These are phyloP conservation scores for Drosophila ananassae DNA, from an alignment of 1,140 invertebrate species.

Conservation along the genomic window DNA sequence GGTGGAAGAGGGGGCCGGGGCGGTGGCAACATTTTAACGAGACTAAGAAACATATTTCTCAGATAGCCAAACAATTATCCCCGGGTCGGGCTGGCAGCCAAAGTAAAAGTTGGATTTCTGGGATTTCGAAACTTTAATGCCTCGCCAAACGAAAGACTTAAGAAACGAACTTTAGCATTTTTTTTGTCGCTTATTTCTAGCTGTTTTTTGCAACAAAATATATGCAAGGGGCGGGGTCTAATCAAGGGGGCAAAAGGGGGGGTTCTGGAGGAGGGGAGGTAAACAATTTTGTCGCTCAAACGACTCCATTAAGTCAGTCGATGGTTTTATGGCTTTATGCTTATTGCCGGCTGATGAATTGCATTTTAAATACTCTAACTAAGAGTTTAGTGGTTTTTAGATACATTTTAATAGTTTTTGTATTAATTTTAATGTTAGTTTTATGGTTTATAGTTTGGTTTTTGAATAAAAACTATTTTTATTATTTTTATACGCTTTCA, in stretches of 20 bases:
- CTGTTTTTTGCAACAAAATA: constrained; percentile 9
- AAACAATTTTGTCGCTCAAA: constrained; percentile 60
- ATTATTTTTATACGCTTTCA: no score
- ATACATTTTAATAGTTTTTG: background rate
- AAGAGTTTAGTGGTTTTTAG: background rate
- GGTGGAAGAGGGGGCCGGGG: background rate
- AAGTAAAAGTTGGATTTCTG: constrained; percentile 22
- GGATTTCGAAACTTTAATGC: constrained; percentile 55
- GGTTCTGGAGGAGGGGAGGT: background rate
- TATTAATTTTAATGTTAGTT: background rate
- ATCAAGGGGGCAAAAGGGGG: constrained; percentile 14
- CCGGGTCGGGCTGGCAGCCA: constrained; percentile 4
- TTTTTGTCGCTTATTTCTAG: constrained; percentile 1
- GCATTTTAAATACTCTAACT: constrained; percentile 25
- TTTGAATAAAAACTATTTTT: background rate
- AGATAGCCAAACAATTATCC: constrained; percentile 71
- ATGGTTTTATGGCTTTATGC: constrained; percentile 50
- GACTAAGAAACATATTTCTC: constrained; percentile 54
- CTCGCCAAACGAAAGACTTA: constrained; percentile 67
- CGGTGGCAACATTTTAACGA: constrained; percentile 14
- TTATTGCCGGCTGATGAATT: constrained; percentile 66
- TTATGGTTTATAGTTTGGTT: background rate
- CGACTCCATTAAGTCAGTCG: constrained; percentile 64
- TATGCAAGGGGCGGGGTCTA: constrained; percentile 31
- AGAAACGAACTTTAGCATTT: constrained; percentile 70